These are phyloP conservation scores for Cinclus cinclus DNA, from an alignment of 2,113 vertebrate genomes.

Conservation along the genomic window DNA sequence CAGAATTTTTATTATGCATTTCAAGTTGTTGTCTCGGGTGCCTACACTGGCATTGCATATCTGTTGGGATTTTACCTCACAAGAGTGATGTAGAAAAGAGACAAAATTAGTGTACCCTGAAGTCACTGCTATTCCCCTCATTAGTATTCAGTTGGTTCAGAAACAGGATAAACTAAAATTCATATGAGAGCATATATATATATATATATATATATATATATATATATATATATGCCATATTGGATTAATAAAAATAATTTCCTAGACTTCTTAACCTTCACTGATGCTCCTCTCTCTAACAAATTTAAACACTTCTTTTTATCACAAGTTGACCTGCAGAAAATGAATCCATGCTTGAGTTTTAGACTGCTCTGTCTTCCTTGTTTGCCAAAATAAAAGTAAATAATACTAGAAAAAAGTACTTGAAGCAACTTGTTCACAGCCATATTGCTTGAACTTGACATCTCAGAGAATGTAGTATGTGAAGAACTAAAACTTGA, in stretches of 20 bases:
- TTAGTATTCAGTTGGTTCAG: neutral
- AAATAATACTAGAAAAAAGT: constrained; percentile 60
- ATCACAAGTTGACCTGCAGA: constrained; percentile 56
- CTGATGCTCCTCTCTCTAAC: constrained; percentile 53
- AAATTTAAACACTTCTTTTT: constrained; percentile 56
- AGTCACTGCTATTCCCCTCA: neutral
- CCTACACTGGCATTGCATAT: neutral
- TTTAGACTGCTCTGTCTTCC: constrained; percentile 49
- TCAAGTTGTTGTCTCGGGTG: neutral
- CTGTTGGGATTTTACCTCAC: neutral
- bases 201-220: too few species aligned
- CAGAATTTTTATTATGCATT: constrained; percentile 4
- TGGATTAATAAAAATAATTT: constrained; percentile 71
- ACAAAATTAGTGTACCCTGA: neutral
- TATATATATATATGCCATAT: neutral
- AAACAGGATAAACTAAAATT: neutral
- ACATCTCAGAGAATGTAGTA: constrained; percentile 54
- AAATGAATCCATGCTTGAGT: constrained; percentile 55
- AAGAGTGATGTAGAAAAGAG: neutral
- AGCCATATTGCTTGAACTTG: constrained; percentile 25
- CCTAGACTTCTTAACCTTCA: constrained; percentile 66
- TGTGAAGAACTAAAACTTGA: constrained; percentile 34
- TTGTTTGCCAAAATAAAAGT: constrained; percentile 65
- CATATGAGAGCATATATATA: neutral
- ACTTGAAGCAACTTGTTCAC: constrained; percentile 60